Evolutionary conservation across 2,888 invertebrate genomes (phyloP).

Genomic region (Ischnus inquisitorius): DNA sequence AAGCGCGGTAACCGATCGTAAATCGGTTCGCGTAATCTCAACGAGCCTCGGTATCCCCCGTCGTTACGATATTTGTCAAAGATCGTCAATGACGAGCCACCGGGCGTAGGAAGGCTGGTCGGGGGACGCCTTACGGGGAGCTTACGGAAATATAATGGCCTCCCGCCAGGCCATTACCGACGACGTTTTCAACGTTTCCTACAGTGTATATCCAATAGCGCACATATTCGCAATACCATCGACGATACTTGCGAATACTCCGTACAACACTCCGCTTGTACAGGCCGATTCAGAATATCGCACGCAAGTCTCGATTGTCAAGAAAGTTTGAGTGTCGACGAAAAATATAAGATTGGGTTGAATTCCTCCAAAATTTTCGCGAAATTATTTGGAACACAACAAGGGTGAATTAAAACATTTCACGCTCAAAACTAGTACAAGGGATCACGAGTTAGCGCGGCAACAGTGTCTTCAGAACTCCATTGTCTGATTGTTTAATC

Average conservation of each 20-base stretch:
- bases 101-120: slow-evolving; percentile 15
- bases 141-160: slow-evolving; percentile 61
- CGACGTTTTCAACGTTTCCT: slow-evolving; percentile 66
- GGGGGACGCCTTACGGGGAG: slow-evolving; percentile 24
- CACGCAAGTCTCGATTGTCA: too few relatives aligned
- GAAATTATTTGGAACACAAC: too few relatives aligned
- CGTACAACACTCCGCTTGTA: not conserved
- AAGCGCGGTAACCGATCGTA: slow-evolving; percentile 23
- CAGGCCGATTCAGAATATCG: too few relatives aligned
- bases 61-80: slow-evolving; percentile 61
- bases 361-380: too few relatives aligned
- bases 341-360: too few relatives aligned
- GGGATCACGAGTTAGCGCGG: too few relatives aligned
- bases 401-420: too few relatives aligned
- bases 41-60: slow-evolving; percentile 40
- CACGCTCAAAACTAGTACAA: too few relatives aligned
- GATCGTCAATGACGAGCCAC: slow-evolving; percentile 62
- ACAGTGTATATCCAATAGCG: slow-evolving; percentile 34
- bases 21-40: slow-evolving; percentile 25
- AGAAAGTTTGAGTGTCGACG: too few relatives aligned
- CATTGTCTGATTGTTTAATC: too few relatives aligned
- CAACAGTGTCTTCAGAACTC: too few relatives aligned
- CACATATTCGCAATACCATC: slow-evolving; percentile 49
- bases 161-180: slow-evolving; percentile 69
- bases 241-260: slow-evolving; percentile 19